Base-by-base conservation (phyloP, 2,888 invertebrate genomes). In the Eustalomyia histrio region DNA sequence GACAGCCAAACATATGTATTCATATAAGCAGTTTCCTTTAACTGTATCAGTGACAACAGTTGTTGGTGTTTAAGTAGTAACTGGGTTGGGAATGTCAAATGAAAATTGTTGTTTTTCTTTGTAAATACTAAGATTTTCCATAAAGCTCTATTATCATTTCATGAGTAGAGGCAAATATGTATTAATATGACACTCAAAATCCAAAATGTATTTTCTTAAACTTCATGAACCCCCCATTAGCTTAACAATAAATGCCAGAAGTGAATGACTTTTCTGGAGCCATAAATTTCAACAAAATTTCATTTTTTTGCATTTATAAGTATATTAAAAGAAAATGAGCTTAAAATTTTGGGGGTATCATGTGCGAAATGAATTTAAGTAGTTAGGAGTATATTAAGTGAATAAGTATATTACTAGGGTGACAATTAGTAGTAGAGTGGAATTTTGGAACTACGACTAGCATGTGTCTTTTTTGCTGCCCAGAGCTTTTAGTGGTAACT, bases 151-250 rank as follows among this genome's bases (percentile, higher is more conserved):
- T 57, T 73, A 39, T 72, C 43, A 39, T 17, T 55, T 43, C 60
- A 53, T 12, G 10, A 55, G 9, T 21, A 60, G 67, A 67, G 60
- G 24, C 24, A n/a, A 33, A 33, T 29, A 29, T 16, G 52, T 58
- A 52, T 39, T 50, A 65, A 35, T 65, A 47, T 67, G 60, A 61
- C 75, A 75, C 61, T 61, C 14, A 47, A 61, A 29, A 75, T 53
- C 60, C 47, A 33, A 61, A 76, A 55, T 43, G 57, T 55, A 68
- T 68, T 16, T 61, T 63, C 43, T 61, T 57, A 76, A 68, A 43
- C 65, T 63, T 35, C 60, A n/a, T 68, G 61, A 75, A 63, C 53
- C 52, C 53, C 53, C 43, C 67, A 55, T 55, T 68, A 68, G 60
- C 29, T 18, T 12, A 57, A 39, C n/a, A 63, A 63, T 39, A 67